Percentiles rank a stretch among this genome's conserved stretches.
These are phyloP conservation scores for Illadopsis cleaveri DNA, from an alignment of 2,113 vertebrate genomes.

Conservation along the genomic window DNA sequence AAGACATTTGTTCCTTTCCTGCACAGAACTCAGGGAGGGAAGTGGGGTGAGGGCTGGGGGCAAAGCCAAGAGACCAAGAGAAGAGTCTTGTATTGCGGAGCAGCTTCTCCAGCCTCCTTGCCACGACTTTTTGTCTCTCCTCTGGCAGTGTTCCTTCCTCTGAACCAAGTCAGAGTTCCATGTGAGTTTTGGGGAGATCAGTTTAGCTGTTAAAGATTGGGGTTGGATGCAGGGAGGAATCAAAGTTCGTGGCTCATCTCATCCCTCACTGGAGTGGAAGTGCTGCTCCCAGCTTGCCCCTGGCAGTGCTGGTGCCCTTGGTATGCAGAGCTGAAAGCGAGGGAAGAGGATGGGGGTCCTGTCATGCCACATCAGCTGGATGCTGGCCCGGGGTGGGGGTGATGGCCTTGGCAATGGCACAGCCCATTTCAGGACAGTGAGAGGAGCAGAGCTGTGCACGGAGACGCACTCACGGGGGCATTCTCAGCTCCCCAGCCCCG, in stretches of 20 bases:
- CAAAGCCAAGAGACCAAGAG: background rate
- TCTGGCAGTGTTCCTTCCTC: background rate
- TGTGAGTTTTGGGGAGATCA: background rate
- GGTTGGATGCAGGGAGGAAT: background rate
- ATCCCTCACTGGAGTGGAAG: fast-evolving
- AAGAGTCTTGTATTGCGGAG: fast-evolving
- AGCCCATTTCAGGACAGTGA: background rate
- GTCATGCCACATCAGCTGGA: background rate
- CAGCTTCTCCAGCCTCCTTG: background rate
- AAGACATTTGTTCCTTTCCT: background rate
- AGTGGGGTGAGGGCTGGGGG: background rate
- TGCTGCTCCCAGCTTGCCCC: background rate
- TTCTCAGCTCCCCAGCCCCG: background rate
- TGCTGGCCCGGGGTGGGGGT: fast-evolving
- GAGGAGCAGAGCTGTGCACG: background rate
- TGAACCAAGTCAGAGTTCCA: background rate
- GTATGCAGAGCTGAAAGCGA: background rate
- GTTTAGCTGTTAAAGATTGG: background rate
- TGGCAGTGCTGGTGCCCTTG: fast-evolving
- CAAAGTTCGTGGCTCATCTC: fast-evolving
- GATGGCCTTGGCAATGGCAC: background rate
- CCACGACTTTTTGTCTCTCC: fast-evolving
- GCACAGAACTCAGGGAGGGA: background rate
- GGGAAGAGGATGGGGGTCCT: background rate
- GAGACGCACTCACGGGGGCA: fast-evolving